phyloP scores from a whole-genome alignment of 2,888 invertebrate species.

The Nebria brevicollis region DNA sequence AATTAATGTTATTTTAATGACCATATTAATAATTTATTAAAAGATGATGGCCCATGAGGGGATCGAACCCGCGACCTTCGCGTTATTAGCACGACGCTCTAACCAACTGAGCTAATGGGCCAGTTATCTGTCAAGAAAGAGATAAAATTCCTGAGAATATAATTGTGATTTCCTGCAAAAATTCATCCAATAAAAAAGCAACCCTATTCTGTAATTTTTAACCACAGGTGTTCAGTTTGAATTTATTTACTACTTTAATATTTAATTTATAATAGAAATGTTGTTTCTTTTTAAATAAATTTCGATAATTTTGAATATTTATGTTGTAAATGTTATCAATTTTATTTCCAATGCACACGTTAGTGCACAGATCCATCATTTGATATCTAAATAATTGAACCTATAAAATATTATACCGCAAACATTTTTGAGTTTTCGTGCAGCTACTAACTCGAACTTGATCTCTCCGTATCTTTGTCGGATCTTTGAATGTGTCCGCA shows the following conservation, averaged over 20 bases:
- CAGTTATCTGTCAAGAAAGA: conserved; percentile 51
- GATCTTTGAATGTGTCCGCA: conserved; percentile 16
- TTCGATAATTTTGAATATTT: not conserved
- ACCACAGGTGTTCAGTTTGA: too few species aligned
- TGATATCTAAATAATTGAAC: not conserved
- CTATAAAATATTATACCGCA: not conserved
- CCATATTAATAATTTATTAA: not conserved
- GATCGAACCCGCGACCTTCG: conserved; percentile 81
- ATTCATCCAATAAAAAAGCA: not conserved
- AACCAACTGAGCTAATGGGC: conserved; percentile 81
- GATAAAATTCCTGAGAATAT: not conserved
- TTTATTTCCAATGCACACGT: too few species aligned
- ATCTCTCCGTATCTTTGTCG: conserved; percentile 7
- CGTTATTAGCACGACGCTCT: conserved; percentile 82
- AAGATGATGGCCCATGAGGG: conserved; percentile 72
- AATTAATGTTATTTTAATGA: too few species aligned
- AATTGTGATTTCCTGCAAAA: not conserved
- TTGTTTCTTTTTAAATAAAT: too few species aligned
- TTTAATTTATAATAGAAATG: too few species aligned
- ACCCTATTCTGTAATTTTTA: not conserved
- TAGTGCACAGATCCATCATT: not conserved
- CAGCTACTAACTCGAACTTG: conserved; percentile 3
- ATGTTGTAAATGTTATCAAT: not conserved
- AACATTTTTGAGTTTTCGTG: not conserved
- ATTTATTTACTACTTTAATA: too few species aligned